phyloP scores from a whole-genome alignment of 92 coral and sea anemone genomes.

The Ricordea florida region DNA sequence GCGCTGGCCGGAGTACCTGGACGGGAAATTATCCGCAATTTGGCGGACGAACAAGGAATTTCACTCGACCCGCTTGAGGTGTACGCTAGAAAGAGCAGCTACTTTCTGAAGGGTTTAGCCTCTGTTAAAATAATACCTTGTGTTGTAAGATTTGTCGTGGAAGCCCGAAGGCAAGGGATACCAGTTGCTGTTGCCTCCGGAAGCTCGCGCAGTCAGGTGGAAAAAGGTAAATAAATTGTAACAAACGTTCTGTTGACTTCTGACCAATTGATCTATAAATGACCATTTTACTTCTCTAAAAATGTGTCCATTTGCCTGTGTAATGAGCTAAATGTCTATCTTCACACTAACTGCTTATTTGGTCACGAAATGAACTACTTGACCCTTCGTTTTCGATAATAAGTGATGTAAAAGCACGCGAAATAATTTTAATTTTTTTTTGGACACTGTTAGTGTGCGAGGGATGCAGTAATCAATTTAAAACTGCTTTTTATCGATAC shows the following conservation, averaged over 20 bases:
- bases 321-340: no score
- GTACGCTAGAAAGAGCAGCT: slow-evolving; percentile 78
- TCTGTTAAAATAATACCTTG: slow-evolving; percentile 71
- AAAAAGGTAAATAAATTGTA: slow-evolving; percentile 69
- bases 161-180: slow-evolving; percentile 78
- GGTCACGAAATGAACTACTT: no score
- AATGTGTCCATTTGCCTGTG: no score
- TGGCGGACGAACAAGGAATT: slow-evolving; percentile 85
- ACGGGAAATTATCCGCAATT: slow-evolving; percentile 75
- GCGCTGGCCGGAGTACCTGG: slow-evolving; percentile 96
- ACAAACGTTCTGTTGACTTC: no score
- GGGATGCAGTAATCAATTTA: no score
- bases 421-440: no score
- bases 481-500: not conserved
- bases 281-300: no score
- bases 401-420: no score
- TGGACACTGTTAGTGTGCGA: no score
- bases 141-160: slow-evolving; percentile 80
- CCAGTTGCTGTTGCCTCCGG: slow-evolving; percentile 92
- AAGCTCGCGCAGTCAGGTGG: slow-evolving; percentile 85
- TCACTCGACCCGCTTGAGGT: slow-evolving; percentile 77
- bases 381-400: no score
- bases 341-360: no score
- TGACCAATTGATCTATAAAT: no score
- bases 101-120: slow-evolving; percentile 68